Base-by-base conservation (phyloP, 2,113 vertebrate genomes). In the Pardalotus punctatus region DNA sequence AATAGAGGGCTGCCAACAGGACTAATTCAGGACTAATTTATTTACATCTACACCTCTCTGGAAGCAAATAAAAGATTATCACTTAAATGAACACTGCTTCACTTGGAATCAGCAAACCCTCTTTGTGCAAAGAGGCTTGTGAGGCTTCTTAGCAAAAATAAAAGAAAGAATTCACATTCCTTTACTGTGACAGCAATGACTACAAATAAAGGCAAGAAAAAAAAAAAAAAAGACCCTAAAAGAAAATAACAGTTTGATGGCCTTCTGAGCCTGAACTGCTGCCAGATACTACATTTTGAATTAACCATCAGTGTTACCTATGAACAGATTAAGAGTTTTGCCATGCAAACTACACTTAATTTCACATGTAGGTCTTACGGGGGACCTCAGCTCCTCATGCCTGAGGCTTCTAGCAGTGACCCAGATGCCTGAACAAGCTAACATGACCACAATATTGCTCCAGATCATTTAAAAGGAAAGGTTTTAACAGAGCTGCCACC, bases 301-400 rank as follows among this genome's bases (percentile, higher is more conserved):
- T 67, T 82, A 43, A 87, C 9, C 17, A 4, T 9, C 64, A 67
- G 35, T 58, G 81, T 91, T 56, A 87, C 51, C 47, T 23, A 20
- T 38, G 31, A 62, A 48, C 48, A 48, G 12, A 48, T 42, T 45
- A 61, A 76, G 13, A 33, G 31, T 48, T 54, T 43, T 13, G 1
- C 22, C 15, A 11, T 12, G 18, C 48, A 93, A 84, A 35, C 31
- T 21, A 38, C 28, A 24, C 22, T 51, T 14, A 62, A 7, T 71
- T 71, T 90, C 28, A 69, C 36, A 6, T 0, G 0, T 9, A 21
- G 16, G 4, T 43, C 19, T 79, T 48, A 11, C 0, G 2, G 0
- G 13, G 80, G n/a, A 50, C n/a, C 24, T 85, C 1, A 1, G 22
- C 22, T 64, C 22, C 33, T 69, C 3, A 1, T 0, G 1, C 17